Percentiles rank a stretch among this genome's conserved stretches.
These are phyloP conservation scores for Anticlea derivata DNA, from an alignment of 2,888 invertebrate species.

Conservation along the genomic window DNA sequence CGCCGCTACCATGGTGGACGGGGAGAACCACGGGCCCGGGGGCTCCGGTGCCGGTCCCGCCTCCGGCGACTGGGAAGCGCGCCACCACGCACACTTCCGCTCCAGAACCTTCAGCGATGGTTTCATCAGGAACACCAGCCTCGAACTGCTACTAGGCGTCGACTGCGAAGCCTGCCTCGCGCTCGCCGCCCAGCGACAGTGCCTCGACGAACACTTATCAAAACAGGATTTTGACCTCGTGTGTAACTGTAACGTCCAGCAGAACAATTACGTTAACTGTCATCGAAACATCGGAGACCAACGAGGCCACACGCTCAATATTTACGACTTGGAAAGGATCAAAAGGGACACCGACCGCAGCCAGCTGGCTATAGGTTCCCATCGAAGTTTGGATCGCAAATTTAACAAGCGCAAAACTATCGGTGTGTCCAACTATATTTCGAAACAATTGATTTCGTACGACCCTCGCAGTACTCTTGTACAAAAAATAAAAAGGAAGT, in stretches of 20 bases:
- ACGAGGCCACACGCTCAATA: slow-evolving; percentile 72
- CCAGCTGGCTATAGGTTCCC: slow-evolving; percentile 64
- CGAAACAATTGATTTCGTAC: slow-evolving; percentile 78
- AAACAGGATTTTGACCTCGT: slow-evolving; percentile 75
- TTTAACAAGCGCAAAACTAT: slow-evolving; percentile 74
- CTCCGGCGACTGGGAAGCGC: slow-evolving; percentile 59
- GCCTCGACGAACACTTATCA: slow-evolving; percentile 67
- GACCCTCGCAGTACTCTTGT: slow-evolving; percentile 76
- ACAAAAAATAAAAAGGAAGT: slow-evolving; percentile 79
- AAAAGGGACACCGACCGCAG: slow-evolving; percentile 68
- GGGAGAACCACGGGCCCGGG: slow-evolving; percentile 48
- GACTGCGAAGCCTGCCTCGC: slow-evolving; percentile 80
- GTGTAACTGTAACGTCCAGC: slow-evolving; percentile 76
- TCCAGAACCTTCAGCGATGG: slow-evolving; percentile 80
- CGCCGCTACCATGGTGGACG: slow-evolving; percentile 79
- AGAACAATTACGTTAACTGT: slow-evolving; percentile 72
- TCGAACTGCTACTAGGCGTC: slow-evolving; percentile 77
- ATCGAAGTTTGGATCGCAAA: slow-evolving; percentile 78
- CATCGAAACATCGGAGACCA: slow-evolving; percentile 63
- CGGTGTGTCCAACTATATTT: slow-evolving; percentile 77
- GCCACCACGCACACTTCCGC: slow-evolving; percentile 69
- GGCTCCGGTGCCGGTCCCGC: slow-evolving; percentile 35
- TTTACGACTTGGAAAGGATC: slow-evolving; percentile 75
- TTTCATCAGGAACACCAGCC: slow-evolving; percentile 77
- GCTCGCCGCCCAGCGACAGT: slow-evolving; percentile 70